These are phyloP conservation scores for Microctenopoma steveboyesi DNA, from an alignment of 2,797 vertebrate species.

Conservation along the genomic window DNA sequence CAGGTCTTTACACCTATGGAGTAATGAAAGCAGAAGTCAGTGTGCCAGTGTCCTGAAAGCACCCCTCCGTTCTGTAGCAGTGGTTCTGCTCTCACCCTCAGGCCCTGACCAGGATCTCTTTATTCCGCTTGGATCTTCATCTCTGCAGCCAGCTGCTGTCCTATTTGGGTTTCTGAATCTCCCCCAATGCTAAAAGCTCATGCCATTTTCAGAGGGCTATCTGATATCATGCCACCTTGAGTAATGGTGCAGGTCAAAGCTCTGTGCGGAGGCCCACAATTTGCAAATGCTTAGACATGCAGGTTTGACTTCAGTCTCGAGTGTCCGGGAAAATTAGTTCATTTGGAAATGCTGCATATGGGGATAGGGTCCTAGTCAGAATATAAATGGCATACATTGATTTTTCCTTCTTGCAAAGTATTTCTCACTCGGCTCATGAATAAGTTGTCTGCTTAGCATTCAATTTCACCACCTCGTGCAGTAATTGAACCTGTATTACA, in stretches of 20 bases:
- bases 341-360: constrained; percentile 54
- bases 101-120: constrained; percentile 60
- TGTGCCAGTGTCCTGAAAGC: constrained; percentile 29
- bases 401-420: constrained; percentile 48
- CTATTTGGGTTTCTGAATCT: constrained; percentile 64
- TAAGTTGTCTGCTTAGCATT: constrained; percentile 54
- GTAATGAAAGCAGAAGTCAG: constrained; percentile 52
- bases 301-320: constrained; percentile 53
- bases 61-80: constrained; percentile 50
- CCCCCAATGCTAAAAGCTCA: constrained; percentile 54
- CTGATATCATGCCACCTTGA: constrained; percentile 69
- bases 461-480: constrained; percentile 32
- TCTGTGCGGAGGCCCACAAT: constrained; percentile 31
- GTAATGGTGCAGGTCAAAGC: constrained; percentile 68
- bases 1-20: constrained; percentile 11
- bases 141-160: constrained; percentile 63
- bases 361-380: constrained; percentile 29
- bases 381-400: constrained; percentile 61
- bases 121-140: constrained; percentile 66
- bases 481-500: constrained; percentile 55
- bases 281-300: constrained; percentile 51
- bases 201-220: constrained; percentile 53
- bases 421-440: constrained; percentile 44
- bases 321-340: constrained; percentile 50
- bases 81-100: constrained; percentile 37